Base-by-base conservation (phyloP, 1,140 invertebrate species). In the Chironomus tepperi region DNA sequence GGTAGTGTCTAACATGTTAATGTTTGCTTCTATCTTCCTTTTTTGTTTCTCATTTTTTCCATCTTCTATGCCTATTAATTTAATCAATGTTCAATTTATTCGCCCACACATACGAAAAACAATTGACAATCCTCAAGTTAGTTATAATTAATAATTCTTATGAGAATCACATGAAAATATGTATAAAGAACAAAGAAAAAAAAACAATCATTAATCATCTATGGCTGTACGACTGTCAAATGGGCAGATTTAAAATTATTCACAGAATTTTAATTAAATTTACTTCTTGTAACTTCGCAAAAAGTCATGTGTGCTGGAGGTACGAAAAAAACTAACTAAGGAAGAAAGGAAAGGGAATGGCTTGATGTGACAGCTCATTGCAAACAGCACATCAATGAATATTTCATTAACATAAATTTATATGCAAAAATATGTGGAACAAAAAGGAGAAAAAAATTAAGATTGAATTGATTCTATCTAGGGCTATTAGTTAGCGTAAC, bases 181-280 rank as follows among this genome's bases (percentile, higher is more conserved):
- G 10, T 47, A 57, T 57, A n/a, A 5, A n/a, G n/a, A 57, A 57
- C 47, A 57, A 57, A 57, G 47, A 57, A 34, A 34, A 57, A 57
- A 57, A n/a, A n/a, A n/a, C n/a, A n/a, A n/a, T 57, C 47, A 57
- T 57, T 57, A n/a, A 57, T 57, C 47, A 57, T 57, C 47, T 5
- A n/a, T 57, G 47, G 24, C 24, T 57, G 47, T 57, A 34, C n/a
- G 47, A 3, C 47, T 57, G 47, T 57, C 47, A 57, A 57, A 57
- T 57, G 47, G 47, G 47, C 47, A 57, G 47, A 57, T n/a, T 34
- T 34, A 2, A 34, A 34, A 34, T 34, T 34, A 34, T 34, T 34
- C 24, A 34, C 24, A 34, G 24, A 34, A 34, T 34, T 34, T 34
- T 34, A 34, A 34, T 34, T 34, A 34, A 34, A 34, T 34, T 34